Conservation (phyloP, 2,797 vertebrate genomes). For the Clamator glandarius region DNA sequence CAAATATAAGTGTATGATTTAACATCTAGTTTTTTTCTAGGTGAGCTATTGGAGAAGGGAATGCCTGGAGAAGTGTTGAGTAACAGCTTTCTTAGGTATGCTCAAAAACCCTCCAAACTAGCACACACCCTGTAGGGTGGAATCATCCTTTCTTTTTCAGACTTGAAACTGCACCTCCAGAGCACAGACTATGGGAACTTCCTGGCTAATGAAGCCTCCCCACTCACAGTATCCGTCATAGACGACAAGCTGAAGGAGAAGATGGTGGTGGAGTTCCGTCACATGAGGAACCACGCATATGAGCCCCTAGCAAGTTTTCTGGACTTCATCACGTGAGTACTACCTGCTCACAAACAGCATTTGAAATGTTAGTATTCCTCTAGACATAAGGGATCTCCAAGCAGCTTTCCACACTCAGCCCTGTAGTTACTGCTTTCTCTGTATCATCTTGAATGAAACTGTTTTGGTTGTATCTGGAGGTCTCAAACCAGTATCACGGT, state of each 20-base stretch:
- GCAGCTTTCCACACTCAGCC: neutral
- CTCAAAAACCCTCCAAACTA: neutral
- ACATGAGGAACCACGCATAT: conserved; percentile 99
- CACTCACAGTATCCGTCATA: conserved; percentile 95
- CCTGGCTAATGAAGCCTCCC: conserved; percentile 95
- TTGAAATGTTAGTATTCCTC: neutral
- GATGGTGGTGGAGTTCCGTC: conserved; percentile 99
- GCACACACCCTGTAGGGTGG: neutral
- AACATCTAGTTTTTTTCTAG: neutral
- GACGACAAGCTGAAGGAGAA: conserved; percentile 99
- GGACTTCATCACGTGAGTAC: conserved; percentile 96
- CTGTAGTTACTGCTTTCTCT: neutral
- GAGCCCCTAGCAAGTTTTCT: conserved; percentile 97
- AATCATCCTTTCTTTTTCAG: conserved; percentile 70
- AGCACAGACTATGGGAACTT: conserved; percentile 99
- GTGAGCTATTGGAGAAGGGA: neutral
- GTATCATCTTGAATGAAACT: neutral
- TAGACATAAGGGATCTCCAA: neutral
- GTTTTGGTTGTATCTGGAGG: neutral
- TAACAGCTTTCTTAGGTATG: neutral
- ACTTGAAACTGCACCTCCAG: conserved; percentile 97
- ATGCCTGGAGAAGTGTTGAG: neutral
- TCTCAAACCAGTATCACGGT: neutral
- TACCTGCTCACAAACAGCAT: rapidly evolving
- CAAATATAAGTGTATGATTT: neutral